Evolutionary conservation across 2,888 invertebrate genomes (phyloP).

Genomic region (Elmis aenea): DNA sequence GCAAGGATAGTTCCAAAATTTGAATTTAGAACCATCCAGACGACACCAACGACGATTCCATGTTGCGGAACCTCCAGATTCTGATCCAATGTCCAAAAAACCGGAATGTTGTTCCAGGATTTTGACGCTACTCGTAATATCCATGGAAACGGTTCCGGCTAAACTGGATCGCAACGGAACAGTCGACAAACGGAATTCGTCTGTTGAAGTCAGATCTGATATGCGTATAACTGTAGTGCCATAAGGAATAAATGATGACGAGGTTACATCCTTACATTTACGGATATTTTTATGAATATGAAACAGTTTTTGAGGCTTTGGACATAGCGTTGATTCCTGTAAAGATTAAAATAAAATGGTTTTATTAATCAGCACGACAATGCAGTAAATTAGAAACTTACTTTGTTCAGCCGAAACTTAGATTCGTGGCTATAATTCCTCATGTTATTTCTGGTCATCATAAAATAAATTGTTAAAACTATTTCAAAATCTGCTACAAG

Average conservation of each 20-base stretch:
- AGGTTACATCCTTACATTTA: no score
- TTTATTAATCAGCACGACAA: no score
- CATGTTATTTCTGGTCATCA: conserved; percentile 42
- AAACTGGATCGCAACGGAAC: conserved; percentile 29
- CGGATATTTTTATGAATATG: conserved; percentile 18
- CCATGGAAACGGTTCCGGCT: conserved; percentile 33
- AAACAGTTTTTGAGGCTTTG: conserved; percentile 32
- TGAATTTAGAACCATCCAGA: conserved; percentile 43
- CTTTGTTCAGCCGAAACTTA: conserved; percentile 36
- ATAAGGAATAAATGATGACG: conserved; percentile 30
- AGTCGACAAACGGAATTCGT: conserved; percentile 32
- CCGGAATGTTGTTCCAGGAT: conserved; percentile 40
- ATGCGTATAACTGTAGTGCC: conserved; percentile 32
- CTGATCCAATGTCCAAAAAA: conserved; percentile 49
- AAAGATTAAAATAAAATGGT: conserved; percentile 13
- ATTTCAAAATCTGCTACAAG: conserved; percentile 42
- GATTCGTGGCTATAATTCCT: conserved; percentile 36
- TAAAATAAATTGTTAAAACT: conserved; percentile 46
- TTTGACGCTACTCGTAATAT: conserved; percentile 32
- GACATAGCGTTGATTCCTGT: conserved; percentile 29
- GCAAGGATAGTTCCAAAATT: conserved; percentile 50
- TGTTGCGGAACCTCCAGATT: conserved; percentile 37
- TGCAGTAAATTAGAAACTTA: conserved; percentile 13
- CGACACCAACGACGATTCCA: conserved; percentile 55
- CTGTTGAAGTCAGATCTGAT: conserved; percentile 29